A percentile compares a stretch with the other conserved stretches of the same genome.
phyloP scores from a whole-genome alignment of 2,888 invertebrate species.

The Eurois occulta region DNA sequence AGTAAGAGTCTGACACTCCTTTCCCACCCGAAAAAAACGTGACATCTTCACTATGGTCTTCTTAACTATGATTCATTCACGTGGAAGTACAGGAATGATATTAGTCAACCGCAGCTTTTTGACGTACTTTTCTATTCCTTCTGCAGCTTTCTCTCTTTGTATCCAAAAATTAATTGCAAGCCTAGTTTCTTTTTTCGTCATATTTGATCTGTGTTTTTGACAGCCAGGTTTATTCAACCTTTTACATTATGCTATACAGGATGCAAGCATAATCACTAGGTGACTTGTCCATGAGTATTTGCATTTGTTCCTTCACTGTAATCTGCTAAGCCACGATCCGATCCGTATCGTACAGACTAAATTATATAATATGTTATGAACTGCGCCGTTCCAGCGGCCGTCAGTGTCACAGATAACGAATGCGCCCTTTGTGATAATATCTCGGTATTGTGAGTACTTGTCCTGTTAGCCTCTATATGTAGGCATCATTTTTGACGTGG shows the following conservation, averaged over 20 bases:
- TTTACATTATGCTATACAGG: neutral
- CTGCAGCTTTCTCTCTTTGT: neutral
- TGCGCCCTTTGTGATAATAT: conserved; percentile 77
- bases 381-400: conserved; percentile 65
- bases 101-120: neutral
- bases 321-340: conserved; percentile 10
- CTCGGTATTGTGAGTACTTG: conserved; percentile 59
- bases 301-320: neutral
- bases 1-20: too few species aligned
- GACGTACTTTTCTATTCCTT: too few species aligned
- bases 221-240: neutral
- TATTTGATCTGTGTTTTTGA: neutral
- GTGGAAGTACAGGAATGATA: neutral
- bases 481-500: conserved; percentile 37
- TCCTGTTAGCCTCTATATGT: conserved; percentile 29
- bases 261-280: neutral
- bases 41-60: neutral
- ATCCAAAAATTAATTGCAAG: neutral
- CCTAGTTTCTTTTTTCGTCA: neutral
- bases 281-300: neutral
- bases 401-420: conserved; percentile 75
- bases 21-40: too few species aligned
- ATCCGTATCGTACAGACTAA: conserved; percentile 53
- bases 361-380: conserved; percentile 56
- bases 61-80: neutral